A percentile compares a stretch with the other conserved stretches of the same genome.
These are phyloP conservation scores for Drosophila infuscata DNA, from an alignment of 2,888 invertebrate genomes.

Conservation along the genomic window DNA sequence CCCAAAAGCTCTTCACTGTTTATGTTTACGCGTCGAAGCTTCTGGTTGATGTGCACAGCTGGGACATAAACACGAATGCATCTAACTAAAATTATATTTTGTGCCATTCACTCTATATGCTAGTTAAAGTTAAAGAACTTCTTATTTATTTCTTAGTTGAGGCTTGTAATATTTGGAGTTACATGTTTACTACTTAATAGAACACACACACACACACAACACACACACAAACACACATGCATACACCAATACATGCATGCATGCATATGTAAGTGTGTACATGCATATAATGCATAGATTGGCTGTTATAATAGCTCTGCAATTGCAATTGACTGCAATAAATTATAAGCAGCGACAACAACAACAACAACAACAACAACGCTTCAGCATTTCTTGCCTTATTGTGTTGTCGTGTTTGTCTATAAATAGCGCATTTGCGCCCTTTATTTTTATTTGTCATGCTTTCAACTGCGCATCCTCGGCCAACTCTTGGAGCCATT, in stretches of 20 bases:
- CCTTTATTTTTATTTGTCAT: background rate
- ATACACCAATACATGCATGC: background rate
- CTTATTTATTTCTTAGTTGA: conserved; percentile 1
- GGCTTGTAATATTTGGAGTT: conserved; percentile 28
- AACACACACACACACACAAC: conserved; percentile 15
- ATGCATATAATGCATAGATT: conserved; percentile 21
- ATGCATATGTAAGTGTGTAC: background rate
- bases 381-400: background rate
- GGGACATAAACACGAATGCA: background rate
- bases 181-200: conserved; percentile 12
- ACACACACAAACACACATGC: background rate
- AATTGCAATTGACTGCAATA: conserved; percentile 61
- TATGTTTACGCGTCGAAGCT: conserved; percentile 42
- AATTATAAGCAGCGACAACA: conserved; percentile 59
- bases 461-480: conserved; percentile 5
- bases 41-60: conserved; percentile 33
- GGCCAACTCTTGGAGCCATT: conserved; percentile 14
- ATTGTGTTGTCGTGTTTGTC: conserved; percentile 11
- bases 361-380: conserved; percentile 9
- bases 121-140: background rate
- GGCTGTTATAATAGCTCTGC: conserved; percentile 53
- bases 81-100: conserved; percentile 2
- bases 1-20: conserved; percentile 32
- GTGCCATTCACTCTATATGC: conserved; percentile 2
- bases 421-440: conserved; percentile 39